A percentile compares a stretch with the other conserved stretches of the same genome.
phyloP scores from a whole-genome alignment of 2,888 invertebrate genomes.

The Stenoptilia bipunctidactyla region DNA sequence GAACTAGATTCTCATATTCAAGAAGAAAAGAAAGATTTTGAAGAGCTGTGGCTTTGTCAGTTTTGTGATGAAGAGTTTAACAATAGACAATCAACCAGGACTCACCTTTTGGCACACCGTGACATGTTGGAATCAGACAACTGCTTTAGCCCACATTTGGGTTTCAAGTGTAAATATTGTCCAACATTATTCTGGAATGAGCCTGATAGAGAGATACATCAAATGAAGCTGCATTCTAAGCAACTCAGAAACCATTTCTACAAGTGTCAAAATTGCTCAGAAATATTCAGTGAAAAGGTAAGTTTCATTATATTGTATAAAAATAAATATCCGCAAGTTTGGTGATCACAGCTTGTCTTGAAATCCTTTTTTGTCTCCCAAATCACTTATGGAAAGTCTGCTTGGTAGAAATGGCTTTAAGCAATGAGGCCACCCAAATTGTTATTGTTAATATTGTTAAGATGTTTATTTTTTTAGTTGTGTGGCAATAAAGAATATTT shows the following conservation, averaged over 20 bases:
- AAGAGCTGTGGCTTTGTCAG: constrained; percentile 61
- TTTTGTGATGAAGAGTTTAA: constrained; percentile 64
- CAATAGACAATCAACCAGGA: constrained; percentile 36
- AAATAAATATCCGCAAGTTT: no score
- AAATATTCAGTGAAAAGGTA: constrained; percentile 61
- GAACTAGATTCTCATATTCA: constrained; percentile 40
- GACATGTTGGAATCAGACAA: constrained; percentile 42
- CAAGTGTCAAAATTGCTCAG: constrained; percentile 44
- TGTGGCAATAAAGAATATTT: no score
- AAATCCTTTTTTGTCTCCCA: no score
- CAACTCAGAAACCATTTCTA: constrained; percentile 46
- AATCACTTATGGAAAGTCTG: no score
- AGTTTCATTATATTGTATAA: no score
- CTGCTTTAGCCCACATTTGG: constrained; percentile 60
- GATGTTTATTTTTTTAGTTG: no score
- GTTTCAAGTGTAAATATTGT: constrained; percentile 62
- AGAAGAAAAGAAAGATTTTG: constrained; percentile 47
- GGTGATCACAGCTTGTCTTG: no score
- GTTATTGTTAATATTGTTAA: no score
- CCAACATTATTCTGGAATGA: constrained; percentile 64
- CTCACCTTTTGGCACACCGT: constrained; percentile 47
- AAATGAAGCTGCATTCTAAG: constrained; percentile 40
- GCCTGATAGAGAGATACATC: constrained; percentile 53
- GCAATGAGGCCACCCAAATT: no score
- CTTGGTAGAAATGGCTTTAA: no score